Conservation (phyloP, 1,140 invertebrate species). For the Cecropterus lyciades region DNA sequence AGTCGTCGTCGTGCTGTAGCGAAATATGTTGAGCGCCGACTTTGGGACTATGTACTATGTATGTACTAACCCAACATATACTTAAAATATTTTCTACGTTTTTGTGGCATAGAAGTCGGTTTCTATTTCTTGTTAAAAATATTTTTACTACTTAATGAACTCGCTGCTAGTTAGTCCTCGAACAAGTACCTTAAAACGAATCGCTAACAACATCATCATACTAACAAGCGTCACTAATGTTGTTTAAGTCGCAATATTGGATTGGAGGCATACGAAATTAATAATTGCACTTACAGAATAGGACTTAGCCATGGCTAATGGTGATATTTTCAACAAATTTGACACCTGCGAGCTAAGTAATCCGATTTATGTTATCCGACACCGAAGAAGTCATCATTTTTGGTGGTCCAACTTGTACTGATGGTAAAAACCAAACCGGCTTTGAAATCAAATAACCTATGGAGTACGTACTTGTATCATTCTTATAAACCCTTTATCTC, state of each 20-base stretch:
- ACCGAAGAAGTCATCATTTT: slow-evolving; percentile 18
- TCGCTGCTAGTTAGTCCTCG: slow-evolving; percentile 16
- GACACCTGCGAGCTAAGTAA: slow-evolving; percentile 58
- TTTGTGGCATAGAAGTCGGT: no score
- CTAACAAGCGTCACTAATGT: slow-evolving; percentile 70
- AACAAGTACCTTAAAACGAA: slow-evolving; percentile 51
- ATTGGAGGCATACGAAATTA: slow-evolving; percentile 76
- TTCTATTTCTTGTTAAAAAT: no score
- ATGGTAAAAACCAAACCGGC: not conserved
- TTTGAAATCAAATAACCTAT: not conserved
- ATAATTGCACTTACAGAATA: slow-evolving; percentile 65
- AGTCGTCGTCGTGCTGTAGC: no score
- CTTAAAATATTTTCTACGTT: no score
- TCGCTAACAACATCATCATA: slow-evolving; percentile 74
- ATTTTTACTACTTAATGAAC: no score
- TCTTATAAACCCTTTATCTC: no score
- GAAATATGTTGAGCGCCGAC: no score
- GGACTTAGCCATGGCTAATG: slow-evolving; percentile 50
- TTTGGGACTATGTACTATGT: no score
- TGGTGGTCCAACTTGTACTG: slow-evolving; percentile 3
- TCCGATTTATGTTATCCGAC: slow-evolving; percentile 32
- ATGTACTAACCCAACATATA: no score
- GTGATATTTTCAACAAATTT: slow-evolving; percentile 55
- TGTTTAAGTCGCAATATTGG: slow-evolving; percentile 68
- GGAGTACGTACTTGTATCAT: no score